Base-by-base conservation (phyloP, 2,113 vertebrate genomes). In the Corythoichthys intestinalis region DNA sequence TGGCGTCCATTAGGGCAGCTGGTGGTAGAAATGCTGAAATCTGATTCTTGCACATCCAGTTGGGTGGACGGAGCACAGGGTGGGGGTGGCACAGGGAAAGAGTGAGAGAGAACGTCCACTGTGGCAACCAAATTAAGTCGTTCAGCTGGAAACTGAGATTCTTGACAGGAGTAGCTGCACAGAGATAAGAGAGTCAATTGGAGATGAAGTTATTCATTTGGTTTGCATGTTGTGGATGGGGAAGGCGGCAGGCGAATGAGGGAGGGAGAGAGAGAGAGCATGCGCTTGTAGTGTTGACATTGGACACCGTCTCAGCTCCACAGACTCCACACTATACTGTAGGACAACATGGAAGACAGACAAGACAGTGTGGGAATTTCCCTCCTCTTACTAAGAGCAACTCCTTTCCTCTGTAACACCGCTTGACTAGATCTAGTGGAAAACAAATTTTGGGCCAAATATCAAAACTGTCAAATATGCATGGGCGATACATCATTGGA, bases 21-120 rank as follows among this genome's bases (percentile, higher is more conserved):
- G 79, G 65, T 82, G 73, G 73, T 86, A 53, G 69, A 77, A 0
- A 72, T 74, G 63, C 70, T 89, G 89, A 88, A 89, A 91, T 85
- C 73, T 87, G 90, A 91, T 80, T 85, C 82, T 65, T 57, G 48
- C 82, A 69, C 67, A 76, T 65, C 76, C 77, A 70, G 65, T 12
- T 20, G 11, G 66, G 60, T 6, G 8, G 48, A 71, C 73, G 61
- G 41, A 41, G 38, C 6, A 39, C 15, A 37, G 65, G 73, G 68
- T 72, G 57, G 56, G 76, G 67, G 14, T 3, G 52, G 58, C 44
- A 50, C 66, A 49, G 56, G 71, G n/a, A 61, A 60, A 12, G 62
- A 34, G 71, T 28, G 50, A 12, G 62, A n/a, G 49, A 59, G 73
- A 65, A 69, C 72, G 71, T 74, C 66, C 76, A 73, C 59, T 6